Percentiles rank a stretch among this genome's conserved stretches.
Evolutionary conservation across 2,888 invertebrate genomes (phyloP).

Genomic region (Catocala nupta): DNA sequence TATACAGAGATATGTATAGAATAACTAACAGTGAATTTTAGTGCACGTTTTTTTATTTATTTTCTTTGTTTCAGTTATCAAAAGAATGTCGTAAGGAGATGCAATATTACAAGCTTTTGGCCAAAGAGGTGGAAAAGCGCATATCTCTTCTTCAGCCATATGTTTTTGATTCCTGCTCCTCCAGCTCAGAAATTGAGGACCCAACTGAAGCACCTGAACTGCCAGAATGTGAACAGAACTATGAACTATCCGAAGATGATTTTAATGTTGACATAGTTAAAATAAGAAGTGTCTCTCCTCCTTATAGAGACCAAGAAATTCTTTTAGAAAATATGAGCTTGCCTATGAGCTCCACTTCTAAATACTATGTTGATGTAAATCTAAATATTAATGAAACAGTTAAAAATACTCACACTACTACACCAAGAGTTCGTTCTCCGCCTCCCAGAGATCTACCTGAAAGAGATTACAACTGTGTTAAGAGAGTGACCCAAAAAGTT

Average conservation of each 20-base stretch:
- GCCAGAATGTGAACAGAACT: conserved; percentile 65
- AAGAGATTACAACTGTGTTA: conserved; percentile 66
- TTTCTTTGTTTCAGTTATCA: conserved; percentile 86
- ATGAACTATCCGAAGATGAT: conserved; percentile 54
- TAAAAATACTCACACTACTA: conserved; percentile 50
- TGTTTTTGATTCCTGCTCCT: conserved; percentile 62
- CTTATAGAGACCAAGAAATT: no score
- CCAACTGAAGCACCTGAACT: conserved; percentile 72
- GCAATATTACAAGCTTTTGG: conserved; percentile 89
- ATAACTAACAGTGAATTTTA: no score
- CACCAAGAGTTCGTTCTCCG: conserved; percentile 28
- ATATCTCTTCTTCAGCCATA: conserved; percentile 79
- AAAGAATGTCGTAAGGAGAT: conserved; percentile 89
- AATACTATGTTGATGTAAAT: conserved; percentile 71
- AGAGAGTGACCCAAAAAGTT: conserved; percentile 42
- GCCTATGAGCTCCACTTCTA: conserved; percentile 48
- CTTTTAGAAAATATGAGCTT: neutral
- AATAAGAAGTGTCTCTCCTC: no score
- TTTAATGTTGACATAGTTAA: neutral
- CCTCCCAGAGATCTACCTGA: conserved; percentile 70
- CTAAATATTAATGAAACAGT: conserved; percentile 66
- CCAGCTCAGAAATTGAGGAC: conserved; percentile 67
- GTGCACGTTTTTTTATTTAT: conserved; percentile 2
- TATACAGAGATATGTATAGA: conserved; percentile 26
- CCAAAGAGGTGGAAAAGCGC: conserved; percentile 89